Percentiles rank a stretch among this genome's conserved stretches.
These are phyloP conservation scores for Merluccius polli DNA, from an alignment of 2,797 vertebrate genomes.

Conservation along the genomic window DNA sequence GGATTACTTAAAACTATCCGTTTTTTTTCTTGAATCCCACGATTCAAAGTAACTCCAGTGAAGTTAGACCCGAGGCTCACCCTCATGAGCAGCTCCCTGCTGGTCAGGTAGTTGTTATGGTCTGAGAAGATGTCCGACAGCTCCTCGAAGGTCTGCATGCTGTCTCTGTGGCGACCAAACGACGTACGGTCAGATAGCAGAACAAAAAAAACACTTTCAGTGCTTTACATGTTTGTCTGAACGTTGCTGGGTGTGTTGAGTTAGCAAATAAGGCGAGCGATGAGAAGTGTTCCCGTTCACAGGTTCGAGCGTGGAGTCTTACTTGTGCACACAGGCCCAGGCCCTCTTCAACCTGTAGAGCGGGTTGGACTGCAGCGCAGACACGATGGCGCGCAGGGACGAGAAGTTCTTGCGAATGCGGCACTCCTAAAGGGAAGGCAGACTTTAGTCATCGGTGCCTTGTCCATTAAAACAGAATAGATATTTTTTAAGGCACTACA, in stretches of 20 bases:
- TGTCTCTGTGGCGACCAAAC: conserved; percentile 72
- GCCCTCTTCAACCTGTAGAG: conserved; percentile 88
- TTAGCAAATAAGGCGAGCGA: not conserved
- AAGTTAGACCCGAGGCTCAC: conserved; percentile 63
- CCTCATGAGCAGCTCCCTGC: conserved; percentile 92
- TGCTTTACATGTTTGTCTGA: not conserved
- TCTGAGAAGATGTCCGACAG: conserved; percentile 94
- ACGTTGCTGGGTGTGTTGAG: not conserved
- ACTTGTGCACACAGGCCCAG: conserved; percentile 90
- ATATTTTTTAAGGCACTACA: too few relatives aligned
- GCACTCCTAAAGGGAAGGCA: conserved; percentile 78
- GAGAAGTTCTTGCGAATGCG: conserved; percentile 96
- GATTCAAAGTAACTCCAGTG: not conserved
- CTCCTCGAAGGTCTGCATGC: conserved; percentile 88
- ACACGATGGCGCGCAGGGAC: conserved; percentile 91
- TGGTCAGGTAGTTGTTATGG: conserved; percentile 91
- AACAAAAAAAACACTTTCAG: not conserved
- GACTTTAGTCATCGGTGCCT: not conserved
- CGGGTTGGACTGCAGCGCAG: conserved; percentile 90
- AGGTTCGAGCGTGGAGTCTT: conserved; percentile 49
- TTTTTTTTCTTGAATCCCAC: not conserved
- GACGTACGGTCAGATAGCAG: conserved; percentile 11
- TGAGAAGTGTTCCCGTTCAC: not conserved
- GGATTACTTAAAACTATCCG: not conserved
- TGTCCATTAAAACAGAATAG: not conserved